These are phyloP conservation scores for Phyllopteryx taeniolatus DNA, from an alignment of 2,113 vertebrate genomes.

Conservation along the genomic window DNA sequence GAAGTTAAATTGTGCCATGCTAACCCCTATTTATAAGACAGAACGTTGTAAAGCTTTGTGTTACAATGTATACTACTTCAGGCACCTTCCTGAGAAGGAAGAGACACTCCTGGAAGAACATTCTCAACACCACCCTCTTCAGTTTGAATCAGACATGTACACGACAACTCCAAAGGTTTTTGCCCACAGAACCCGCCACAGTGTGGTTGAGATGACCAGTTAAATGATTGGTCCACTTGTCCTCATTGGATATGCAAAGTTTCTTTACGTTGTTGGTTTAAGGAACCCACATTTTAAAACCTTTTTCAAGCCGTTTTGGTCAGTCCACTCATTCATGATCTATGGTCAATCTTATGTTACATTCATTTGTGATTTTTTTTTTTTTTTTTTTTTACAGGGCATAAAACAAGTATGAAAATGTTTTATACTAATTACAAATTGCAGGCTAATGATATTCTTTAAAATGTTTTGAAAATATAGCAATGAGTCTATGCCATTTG, in stretches of 20 bases:
- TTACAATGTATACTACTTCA: slow-evolving; percentile 21
- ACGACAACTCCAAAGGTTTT: not conserved
- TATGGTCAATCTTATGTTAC: not conserved
- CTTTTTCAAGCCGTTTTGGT: not conserved
- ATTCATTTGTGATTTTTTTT: not conserved
- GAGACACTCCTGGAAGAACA: slow-evolving; percentile 18
- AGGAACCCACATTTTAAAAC: not conserved
- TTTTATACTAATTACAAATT: too few species aligned
- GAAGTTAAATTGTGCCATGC: not conserved
- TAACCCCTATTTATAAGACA: too few species aligned
- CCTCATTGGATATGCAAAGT: not conserved
- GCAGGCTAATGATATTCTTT: too few species aligned
- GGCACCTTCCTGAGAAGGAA: slow-evolving; percentile 31
- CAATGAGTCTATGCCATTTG: too few species aligned
- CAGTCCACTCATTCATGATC: too few species aligned
- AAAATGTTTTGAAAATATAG: too few species aligned
- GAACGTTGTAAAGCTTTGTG: not conserved
- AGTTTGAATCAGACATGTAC: slow-evolving; percentile 39
- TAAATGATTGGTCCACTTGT: not conserved
- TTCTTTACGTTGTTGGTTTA: not conserved
- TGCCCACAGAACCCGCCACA: not conserved
- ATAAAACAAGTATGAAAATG: not conserved
- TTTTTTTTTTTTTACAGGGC: not conserved
- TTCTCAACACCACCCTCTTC: slow-evolving; percentile 60
- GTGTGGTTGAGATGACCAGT: not conserved